Evolutionary conservation across 2,888 invertebrate genomes (phyloP).

Genomic region (Eupithecia pulchellata): DNA sequence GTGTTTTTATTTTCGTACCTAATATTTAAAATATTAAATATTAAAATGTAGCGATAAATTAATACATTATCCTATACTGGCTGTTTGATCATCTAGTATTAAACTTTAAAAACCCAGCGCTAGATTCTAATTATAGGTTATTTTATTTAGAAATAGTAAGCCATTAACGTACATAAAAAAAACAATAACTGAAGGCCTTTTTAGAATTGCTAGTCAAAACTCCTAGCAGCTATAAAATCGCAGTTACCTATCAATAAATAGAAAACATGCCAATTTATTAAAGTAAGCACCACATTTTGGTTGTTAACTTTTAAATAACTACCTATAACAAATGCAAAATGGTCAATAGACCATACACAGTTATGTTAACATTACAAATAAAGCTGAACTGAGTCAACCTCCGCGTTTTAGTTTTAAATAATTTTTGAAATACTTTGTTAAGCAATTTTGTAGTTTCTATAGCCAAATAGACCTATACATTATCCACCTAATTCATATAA

Average conservation of each 20-base stretch:
- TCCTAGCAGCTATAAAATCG: background rate
- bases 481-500: no score
- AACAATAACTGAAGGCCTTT: background rate
- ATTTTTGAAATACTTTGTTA: background rate
- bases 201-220: background rate
- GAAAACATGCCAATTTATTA: background rate
- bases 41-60: background rate
- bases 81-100: conserved; percentile 30
- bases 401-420: background rate
- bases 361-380: no score
- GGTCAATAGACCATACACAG: no score
- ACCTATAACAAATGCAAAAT: background rate
- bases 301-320: no score
- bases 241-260: background rate
- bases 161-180: background rate
- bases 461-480: no score
- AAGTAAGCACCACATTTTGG: no score
- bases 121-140: conserved; percentile 12
- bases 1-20: background rate
- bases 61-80: conserved; percentile 18
- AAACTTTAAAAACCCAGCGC: conserved; percentile 18
- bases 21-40: background rate
- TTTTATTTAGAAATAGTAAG: conserved; percentile 8
- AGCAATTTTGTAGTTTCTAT: background rate
- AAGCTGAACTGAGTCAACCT: background rate